These are phyloP conservation scores for Bunonema sp. DNA, from an alignment of 2,888 invertebrate genomes.

Conservation along the genomic window DNA sequence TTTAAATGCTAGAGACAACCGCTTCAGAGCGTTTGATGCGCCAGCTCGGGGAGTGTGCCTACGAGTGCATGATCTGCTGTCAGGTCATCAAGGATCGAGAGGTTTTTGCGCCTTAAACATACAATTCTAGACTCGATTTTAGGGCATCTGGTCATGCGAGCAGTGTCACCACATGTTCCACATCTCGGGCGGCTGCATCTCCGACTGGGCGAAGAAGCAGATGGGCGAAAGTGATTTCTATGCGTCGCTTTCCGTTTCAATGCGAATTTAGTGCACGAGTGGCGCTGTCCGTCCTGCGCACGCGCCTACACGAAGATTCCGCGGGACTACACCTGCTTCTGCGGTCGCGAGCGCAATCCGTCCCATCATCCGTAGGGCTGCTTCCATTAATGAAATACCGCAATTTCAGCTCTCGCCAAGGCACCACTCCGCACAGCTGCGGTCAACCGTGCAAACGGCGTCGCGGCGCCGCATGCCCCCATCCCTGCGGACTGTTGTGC, in stretches of 20 bases:
- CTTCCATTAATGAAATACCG: not conserved
- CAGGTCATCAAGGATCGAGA: constrained; percentile 64
- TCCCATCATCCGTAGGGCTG: constrained; percentile 46
- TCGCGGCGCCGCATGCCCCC: constrained; percentile 48
- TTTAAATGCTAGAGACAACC: not conserved
- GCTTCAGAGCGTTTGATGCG: constrained; percentile 54
- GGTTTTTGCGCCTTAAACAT: constrained; percentile 1
- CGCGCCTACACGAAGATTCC: constrained; percentile 61
- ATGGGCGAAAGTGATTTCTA: constrained; percentile 9
- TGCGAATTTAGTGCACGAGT: constrained; percentile 45
- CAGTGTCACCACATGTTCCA: constrained; percentile 85
- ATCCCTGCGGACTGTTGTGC: constrained; percentile 52
- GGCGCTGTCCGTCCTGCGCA: constrained; percentile 93
- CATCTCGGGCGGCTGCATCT: constrained; percentile 61
- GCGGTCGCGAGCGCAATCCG: constrained; percentile 65
- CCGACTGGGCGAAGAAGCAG: constrained; percentile 63
- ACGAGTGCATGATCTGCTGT: constrained; percentile 88
- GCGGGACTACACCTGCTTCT: constrained; percentile 72
- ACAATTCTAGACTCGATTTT: not conserved
- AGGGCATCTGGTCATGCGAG: constrained; percentile 74
- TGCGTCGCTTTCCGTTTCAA: too few relatives aligned
- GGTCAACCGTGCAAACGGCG: constrained; percentile 65
- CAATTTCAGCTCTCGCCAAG: constrained; percentile 51
- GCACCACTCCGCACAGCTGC: constrained; percentile 74
- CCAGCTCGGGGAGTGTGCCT: constrained; percentile 63